phyloP scores from a whole-genome alignment of 1,140 invertebrate genomes.

The Listronotus bonariensis region DNA sequence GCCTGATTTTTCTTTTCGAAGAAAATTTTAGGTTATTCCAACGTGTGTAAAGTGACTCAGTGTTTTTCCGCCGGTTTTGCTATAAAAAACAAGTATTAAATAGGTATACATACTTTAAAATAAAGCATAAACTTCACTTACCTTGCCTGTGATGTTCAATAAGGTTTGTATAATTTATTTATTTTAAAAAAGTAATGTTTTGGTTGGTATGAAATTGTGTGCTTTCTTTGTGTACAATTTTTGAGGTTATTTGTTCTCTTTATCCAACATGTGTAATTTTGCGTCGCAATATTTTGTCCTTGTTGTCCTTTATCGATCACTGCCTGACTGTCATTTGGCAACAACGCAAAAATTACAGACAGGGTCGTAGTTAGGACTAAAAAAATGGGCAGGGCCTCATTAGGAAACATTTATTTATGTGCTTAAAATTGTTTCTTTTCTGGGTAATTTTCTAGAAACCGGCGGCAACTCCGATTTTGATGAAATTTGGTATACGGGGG shows the following conservation, averaged over 20 bases:
- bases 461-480: no score
- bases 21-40: constrained; percentile 24
- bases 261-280: background rate
- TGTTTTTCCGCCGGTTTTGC: constrained; percentile 2
- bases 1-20: background rate
- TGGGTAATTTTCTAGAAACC: no score
- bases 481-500: no score
- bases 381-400: no score
- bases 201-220: background rate
- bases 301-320: no score
- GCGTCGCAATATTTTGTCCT: no score
- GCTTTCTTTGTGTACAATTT: background rate
- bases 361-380: no score
- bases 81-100: background rate
- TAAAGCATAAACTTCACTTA: background rate
- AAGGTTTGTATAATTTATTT: constrained; percentile 1
- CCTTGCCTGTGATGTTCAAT: background rate
- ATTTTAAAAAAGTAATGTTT: background rate
- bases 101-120: background rate
- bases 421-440: no score
- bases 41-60: constrained; percentile 2
- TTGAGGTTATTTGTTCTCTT: constrained; percentile 4
- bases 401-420: no score
- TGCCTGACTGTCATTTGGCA: no score
- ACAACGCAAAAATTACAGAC: no score